phyloP scores from a whole-genome alignment of 2,113 vertebrate genomes.

The Poeciliopsis occidentalis region DNA sequence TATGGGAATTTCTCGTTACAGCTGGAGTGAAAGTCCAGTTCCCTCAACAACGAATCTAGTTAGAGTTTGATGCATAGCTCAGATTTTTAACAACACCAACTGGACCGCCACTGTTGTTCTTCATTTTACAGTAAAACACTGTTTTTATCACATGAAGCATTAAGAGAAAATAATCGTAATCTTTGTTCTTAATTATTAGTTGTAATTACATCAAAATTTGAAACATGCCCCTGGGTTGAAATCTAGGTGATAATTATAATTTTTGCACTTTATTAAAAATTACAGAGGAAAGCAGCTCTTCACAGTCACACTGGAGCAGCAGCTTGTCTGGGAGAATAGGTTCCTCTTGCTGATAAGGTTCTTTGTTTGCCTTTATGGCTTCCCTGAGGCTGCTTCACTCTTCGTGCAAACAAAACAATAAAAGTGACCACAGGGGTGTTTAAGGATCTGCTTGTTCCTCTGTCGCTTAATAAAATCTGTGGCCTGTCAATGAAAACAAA shows the following conservation, averaged over 20 bases:
- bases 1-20: neutral
- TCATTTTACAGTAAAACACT: neutral
- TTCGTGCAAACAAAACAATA: conserved; percentile 62
- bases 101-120: neutral
- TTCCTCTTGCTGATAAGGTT: conserved; percentile 15
- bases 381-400: conserved; percentile 44
- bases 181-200: conserved; percentile 17
- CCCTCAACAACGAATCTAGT: neutral
- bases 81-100: neutral
- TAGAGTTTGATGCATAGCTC: neutral
- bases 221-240: conserved; percentile 25
- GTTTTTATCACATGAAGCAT: neutral
- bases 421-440: conserved; percentile 46
- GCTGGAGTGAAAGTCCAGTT: neutral
- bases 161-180: conserved; percentile 18
- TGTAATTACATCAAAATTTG: conserved; percentile 38
- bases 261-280: conserved; percentile 23
- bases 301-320: conserved; percentile 20
- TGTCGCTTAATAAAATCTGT: conserved; percentile 1
- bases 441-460: conserved; percentile 11
- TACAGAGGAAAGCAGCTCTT: conserved; percentile 5
- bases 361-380: conserved; percentile 15
- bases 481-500: conserved; percentile 11
- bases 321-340: conserved; percentile 24
- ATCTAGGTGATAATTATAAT: conserved; percentile 38